phyloP scores from a whole-genome alignment of 2,113 vertebrate species.

The Mesoclemmys tuberculata region DNA sequence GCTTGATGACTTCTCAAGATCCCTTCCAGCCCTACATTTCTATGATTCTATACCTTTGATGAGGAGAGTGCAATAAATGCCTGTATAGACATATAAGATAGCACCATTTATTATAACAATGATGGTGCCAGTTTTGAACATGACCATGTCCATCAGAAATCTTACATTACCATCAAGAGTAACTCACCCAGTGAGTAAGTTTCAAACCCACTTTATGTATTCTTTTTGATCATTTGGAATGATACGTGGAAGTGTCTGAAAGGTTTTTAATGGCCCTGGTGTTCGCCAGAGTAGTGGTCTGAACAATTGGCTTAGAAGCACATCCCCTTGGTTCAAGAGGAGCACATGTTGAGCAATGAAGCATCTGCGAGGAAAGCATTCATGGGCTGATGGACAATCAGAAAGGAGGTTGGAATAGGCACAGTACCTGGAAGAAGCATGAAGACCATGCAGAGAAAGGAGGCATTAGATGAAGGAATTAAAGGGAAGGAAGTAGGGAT shows the following conservation, averaged over 20 bases:
- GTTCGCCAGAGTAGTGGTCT: neutral
- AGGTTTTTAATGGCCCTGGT: neutral
- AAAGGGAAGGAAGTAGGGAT: neutral
- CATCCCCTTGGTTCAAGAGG: neutral
- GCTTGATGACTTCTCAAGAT: neutral
- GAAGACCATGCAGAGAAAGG: neutral
- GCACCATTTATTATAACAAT: neutral
- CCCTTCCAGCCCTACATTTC: neutral
- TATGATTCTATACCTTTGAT: neutral
- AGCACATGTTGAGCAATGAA: neutral
- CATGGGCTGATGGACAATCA: neutral
- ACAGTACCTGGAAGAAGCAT: neutral
- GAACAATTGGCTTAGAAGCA: neutral
- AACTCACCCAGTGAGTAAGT: neutral
- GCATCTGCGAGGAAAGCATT: neutral
- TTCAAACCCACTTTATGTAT: neutral
- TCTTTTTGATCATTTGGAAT: neutral
- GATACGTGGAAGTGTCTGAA: neutral
- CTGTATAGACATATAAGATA: neutral
- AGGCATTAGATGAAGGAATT: neutral
- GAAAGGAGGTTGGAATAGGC: neutral
- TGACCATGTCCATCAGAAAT: neutral
- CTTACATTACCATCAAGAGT: neutral
- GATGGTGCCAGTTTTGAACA: neutral
- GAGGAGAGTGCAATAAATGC: neutral